These are phyloP conservation scores for Myripristis jacobus DNA, from an alignment of 2,797 vertebrate genomes.

Conservation along the genomic window DNA sequence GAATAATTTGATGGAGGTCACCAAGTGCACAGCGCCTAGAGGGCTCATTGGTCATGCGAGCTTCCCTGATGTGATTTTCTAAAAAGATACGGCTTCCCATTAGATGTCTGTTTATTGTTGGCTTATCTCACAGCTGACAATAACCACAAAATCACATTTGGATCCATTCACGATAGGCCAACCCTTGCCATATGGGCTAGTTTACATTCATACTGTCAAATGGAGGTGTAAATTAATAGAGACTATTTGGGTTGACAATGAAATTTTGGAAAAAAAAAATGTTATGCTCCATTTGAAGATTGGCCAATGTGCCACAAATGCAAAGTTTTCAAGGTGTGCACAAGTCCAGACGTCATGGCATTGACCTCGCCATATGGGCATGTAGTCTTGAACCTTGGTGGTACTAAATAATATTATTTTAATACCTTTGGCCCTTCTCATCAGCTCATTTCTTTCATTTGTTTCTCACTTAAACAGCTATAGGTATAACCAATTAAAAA, in stretches of 20 bases:
- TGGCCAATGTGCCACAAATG: slow-evolving; percentile 17
- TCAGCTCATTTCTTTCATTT: slow-evolving; percentile 27
- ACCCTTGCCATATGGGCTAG: too few species aligned
- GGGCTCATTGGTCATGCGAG: too few species aligned
- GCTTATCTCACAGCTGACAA: too few species aligned
- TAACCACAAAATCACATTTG: too few species aligned
- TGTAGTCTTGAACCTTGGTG: slow-evolving; percentile 30
- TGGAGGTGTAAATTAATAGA: too few species aligned
- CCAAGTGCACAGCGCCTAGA: too few species aligned
- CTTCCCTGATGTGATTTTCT: too few species aligned
- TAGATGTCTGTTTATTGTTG: too few species aligned
- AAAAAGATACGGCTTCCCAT: too few species aligned
- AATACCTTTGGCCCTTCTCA: slow-evolving; percentile 43
- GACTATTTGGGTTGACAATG: slow-evolving; percentile 16
- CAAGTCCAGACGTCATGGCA: slow-evolving; percentile 57
- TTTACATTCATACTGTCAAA: too few species aligned
- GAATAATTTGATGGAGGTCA: too few species aligned
- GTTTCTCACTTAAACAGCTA: slow-evolving; percentile 30
- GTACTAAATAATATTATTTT: slow-evolving; percentile 35
- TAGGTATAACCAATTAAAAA: slow-evolving; percentile 39
- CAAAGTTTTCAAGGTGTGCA: slow-evolving; percentile 11
- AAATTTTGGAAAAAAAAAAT: neutral
- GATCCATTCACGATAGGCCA: too few species aligned
- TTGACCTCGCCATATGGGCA: slow-evolving; percentile 59
- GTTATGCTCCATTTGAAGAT: slow-evolving; percentile 13